Percentiles rank a stretch among this genome's conserved stretches.
These are phyloP conservation scores for Phataginus tricuspis DNA, from an alignment of 2,797 vertebrate species.

Conservation along the genomic window DNA sequence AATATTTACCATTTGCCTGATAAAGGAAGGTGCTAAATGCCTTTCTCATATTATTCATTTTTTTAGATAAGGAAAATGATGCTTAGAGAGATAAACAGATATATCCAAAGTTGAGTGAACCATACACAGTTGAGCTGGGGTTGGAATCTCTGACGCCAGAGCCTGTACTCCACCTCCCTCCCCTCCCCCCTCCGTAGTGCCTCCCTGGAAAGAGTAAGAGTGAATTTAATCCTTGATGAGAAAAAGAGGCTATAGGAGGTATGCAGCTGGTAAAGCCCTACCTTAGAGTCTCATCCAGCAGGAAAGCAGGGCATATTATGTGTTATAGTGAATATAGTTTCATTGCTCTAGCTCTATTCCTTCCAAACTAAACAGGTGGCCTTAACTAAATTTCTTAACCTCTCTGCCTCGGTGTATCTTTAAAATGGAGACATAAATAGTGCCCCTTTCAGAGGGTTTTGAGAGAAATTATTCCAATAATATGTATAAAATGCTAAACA, in stretches of 20 bases:
- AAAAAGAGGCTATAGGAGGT: background rate
- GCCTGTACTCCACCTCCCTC: background rate
- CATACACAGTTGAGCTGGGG: background rate
- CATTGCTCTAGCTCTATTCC: background rate
- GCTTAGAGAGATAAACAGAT: background rate
- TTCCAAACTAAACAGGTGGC: background rate
- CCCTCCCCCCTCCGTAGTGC: background rate
- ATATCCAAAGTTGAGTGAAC: background rate
- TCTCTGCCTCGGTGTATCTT: background rate
- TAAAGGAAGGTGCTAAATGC: background rate
- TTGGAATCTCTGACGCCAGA: background rate
- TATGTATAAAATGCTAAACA: background rate
- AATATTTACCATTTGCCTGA: background rate
- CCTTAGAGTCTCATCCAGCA: background rate
- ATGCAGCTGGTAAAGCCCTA: background rate
- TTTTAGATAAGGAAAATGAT: slow-evolving; percentile 2
- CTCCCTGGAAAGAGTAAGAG: background rate
- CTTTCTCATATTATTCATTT: background rate
- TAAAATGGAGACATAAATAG: background rate
- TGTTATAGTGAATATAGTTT: background rate
- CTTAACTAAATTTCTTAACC: background rate
- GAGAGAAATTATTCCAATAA: background rate
- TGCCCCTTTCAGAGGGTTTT: background rate
- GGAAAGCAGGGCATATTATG: background rate
- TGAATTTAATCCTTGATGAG: background rate